Evolutionary conservation across 2,888 invertebrate species (phyloP).

Genomic region (Dendrolimus houi): DNA sequence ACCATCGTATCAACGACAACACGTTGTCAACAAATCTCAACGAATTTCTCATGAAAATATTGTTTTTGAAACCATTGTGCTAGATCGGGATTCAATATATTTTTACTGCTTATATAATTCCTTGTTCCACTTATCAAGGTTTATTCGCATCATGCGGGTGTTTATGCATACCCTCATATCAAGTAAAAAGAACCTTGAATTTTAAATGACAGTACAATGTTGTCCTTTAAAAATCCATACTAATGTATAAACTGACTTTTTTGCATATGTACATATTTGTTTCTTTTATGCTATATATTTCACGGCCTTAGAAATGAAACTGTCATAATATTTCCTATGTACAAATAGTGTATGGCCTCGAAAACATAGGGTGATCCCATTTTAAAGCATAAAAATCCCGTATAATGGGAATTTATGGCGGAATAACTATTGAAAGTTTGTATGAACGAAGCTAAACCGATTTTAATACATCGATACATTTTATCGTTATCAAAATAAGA

Average conservation of each 20-base stretch:
- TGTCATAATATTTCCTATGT: no score
- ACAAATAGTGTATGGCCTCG: no score
- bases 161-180: conserved; percentile 1
- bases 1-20: neutral
- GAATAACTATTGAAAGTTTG: no score
- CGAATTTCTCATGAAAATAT: neutral
- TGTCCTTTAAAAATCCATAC: neutral
- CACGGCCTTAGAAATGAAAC: no score
- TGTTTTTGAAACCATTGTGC: neutral
- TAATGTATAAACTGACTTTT: neutral
- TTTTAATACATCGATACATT: no score
- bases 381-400: no score
- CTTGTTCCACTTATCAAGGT: neutral
- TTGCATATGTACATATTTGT: neutral
- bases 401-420: no score
- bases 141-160: neutral
- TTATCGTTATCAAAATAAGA: no score
- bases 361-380: no score
- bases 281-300: no score
- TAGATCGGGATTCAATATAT: no score
- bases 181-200: neutral
- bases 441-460: no score
- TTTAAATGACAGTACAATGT: neutral
- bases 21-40: neutral
- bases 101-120: neutral